These are phyloP conservation scores for Dichetophora obliterata DNA, from an alignment of 2,888 invertebrate genomes.

Conservation along the genomic window DNA sequence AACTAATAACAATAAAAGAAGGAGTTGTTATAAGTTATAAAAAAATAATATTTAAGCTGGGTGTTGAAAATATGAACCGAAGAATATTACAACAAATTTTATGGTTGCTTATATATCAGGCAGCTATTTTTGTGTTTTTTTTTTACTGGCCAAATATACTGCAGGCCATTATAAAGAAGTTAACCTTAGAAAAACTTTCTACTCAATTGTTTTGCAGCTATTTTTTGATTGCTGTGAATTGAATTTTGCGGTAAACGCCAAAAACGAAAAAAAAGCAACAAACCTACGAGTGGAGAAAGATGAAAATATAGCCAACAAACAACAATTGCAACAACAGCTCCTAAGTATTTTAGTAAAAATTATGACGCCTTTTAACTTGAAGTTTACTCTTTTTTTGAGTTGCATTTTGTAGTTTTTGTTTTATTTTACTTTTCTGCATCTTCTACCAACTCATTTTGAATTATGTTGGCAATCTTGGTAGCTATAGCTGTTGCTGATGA, in stretches of 20 bases:
- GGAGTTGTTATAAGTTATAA: slow-evolving; percentile 37
- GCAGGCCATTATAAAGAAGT: slow-evolving; percentile 19
- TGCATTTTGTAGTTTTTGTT: not conserved
- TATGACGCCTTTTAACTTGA: slow-evolving; percentile 52
- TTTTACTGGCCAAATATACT: not conserved
- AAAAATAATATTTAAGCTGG: slow-evolving; percentile 6
- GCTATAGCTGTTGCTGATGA: not conserved
- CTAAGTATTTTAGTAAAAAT: slow-evolving; percentile 47
- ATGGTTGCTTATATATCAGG: not conserved
- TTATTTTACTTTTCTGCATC: not conserved
- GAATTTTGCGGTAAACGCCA: slow-evolving; percentile 40
- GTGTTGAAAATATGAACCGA: not conserved
- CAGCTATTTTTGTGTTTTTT: not conserved
- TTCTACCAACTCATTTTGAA: slow-evolving; percentile 13
- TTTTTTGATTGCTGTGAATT: slow-evolving; percentile 27
- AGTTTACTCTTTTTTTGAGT: slow-evolving; percentile 36
- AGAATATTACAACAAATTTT: slow-evolving; percentile 8
- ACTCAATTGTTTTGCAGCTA: slow-evolving; percentile 7
- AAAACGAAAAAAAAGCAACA: not conserved
- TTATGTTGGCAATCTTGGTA: slow-evolving; percentile 29
- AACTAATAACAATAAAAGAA: not conserved
- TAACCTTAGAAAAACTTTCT: not conserved
- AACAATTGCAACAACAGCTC: slow-evolving; percentile 6
- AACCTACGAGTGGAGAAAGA: not conserved
- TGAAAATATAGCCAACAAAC: not conserved